Evolutionary conservation across 2,888 invertebrate genomes (phyloP).

Genomic region (Troides oblongomaculatus): DNA sequence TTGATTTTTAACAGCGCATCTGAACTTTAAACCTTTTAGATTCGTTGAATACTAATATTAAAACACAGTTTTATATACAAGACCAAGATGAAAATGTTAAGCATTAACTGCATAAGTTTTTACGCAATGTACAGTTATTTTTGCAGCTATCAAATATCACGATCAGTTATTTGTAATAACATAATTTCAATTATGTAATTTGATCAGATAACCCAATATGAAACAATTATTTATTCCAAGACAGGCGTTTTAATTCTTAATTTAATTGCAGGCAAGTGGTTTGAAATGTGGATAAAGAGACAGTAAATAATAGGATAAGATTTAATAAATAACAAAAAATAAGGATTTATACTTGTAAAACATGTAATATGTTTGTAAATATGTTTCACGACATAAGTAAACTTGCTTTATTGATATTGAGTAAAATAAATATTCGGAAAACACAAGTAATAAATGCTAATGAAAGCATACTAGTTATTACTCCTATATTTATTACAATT

Average conservation of each 20-base stretch:
- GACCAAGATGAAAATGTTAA: too few species aligned
- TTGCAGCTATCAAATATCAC: background rate
- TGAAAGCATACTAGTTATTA: too few species aligned
- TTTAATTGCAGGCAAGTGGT: background rate
- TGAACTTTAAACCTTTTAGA: too few species aligned
- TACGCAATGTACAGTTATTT: background rate
- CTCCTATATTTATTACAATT: too few species aligned
- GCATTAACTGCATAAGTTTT: background rate
- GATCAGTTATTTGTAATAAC: constrained; percentile 10
- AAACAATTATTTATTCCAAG: constrained; percentile 14
- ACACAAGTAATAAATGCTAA: too few species aligned
- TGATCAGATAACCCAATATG: constrained; percentile 2
- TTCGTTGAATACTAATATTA: too few species aligned
- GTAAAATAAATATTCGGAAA: background rate
- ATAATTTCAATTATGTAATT: constrained; percentile 2
- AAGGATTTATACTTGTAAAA: too few species aligned
- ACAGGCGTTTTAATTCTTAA: constrained; percentile 11
- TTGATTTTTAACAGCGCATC: background rate
- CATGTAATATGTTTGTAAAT: too few species aligned
- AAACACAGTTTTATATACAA: too few species aligned
- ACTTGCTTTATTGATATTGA: background rate
- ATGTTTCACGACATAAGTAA: background rate
- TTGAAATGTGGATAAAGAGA: too few species aligned
- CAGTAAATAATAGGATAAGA: too few species aligned
- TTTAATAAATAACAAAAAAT: too few species aligned